Evolutionary conservation across 2,797 vertebrate species (phyloP).

Genomic region (Lacerta viridis): DNA sequence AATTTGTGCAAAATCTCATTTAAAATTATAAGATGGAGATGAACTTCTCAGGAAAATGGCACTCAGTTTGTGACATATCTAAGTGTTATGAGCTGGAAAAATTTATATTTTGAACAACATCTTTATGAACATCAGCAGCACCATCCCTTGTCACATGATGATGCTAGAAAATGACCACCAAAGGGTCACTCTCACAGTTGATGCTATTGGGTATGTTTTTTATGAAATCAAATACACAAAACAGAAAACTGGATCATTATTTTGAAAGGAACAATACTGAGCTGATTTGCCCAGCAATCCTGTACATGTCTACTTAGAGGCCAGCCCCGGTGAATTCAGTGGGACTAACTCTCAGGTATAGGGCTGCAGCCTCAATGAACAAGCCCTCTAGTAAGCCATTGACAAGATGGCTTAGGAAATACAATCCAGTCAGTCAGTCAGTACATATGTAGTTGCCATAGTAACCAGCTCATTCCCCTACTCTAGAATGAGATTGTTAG

Average conservation of each 20-base stretch:
- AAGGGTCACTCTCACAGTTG: neutral
- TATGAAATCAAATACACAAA: neutral
- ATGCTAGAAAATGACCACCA: neutral
- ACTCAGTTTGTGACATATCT: neutral
- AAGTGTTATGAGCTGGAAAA: neutral
- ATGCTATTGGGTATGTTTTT: neutral
- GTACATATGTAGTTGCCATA: neutral
- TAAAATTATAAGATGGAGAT: neutral
- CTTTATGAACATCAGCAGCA: neutral
- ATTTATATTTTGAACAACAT: neutral
- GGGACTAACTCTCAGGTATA: too few relatives aligned
- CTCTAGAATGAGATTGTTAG: neutral
- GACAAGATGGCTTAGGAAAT: constrained; percentile 10
- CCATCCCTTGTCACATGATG: neutral
- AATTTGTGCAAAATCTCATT: neutral
- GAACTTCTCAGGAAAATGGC: neutral
- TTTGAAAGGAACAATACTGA: neutral
- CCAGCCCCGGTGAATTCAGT: too few relatives aligned
- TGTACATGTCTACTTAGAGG: too few relatives aligned
- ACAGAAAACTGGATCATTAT: constrained; percentile 3
- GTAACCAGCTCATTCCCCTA: constrained; percentile 19
- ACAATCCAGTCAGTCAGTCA: neutral
- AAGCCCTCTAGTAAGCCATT: neutral
- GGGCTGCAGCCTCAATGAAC: neutral
- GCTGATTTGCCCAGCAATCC: neutral